Evolutionary conservation across 2,888 invertebrate species (phyloP).

Genomic region (Heliconius erato): DNA sequence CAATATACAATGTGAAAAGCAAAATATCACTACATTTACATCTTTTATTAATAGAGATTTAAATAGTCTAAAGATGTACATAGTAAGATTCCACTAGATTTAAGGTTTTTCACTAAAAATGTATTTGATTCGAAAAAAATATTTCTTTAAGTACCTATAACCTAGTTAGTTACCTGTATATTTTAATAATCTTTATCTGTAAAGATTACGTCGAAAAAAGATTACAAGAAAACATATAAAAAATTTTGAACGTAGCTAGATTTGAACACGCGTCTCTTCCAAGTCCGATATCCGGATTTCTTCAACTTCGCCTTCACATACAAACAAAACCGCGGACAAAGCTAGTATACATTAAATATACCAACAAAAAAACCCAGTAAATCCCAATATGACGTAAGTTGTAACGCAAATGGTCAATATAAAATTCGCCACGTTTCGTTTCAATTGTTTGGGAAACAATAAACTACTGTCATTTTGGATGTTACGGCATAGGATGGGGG

Average conservation of each 20-base stretch:
- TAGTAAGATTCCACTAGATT: neutral
- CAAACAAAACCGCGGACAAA: no score
- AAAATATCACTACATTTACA: no score
- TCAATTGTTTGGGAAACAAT: constrained; percentile 76
- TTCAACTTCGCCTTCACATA: no score
- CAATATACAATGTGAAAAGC: no score
- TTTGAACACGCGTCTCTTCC: no score
- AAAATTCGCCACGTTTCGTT: constrained; percentile 58
- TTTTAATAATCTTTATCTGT: no score
- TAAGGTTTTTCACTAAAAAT: neutral
- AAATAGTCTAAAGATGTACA: neutral
- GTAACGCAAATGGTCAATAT: constrained; percentile 47
- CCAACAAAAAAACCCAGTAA: neutral
- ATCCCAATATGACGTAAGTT: constrained; percentile 34
- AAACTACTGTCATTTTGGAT: constrained; percentile 53
- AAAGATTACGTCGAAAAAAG: no score
- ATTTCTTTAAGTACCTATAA: no score
- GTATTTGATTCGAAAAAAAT: neutral
- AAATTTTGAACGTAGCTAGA: no score
- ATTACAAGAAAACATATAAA: no score
- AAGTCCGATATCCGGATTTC: no score
- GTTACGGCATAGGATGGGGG: constrained; percentile 50
- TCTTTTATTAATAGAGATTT: neutral
- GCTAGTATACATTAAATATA: no score
- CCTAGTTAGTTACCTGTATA: neutral